Base-by-base conservation (phyloP, 2,113 vertebrate genomes). In the Uria aalge region DNA sequence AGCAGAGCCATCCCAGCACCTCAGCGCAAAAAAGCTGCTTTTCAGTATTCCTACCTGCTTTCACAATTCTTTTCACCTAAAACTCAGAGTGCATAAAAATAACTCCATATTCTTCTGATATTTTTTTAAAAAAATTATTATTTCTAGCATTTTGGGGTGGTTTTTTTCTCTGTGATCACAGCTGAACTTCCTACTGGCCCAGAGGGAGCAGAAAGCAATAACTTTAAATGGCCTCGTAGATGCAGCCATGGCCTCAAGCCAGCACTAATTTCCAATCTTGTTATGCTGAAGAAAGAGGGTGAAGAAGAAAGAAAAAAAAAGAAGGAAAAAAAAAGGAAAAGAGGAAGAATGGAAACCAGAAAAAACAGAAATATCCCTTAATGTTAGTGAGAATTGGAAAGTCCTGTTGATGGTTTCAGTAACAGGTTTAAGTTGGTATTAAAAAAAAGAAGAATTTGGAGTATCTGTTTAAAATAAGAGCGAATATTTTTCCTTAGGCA, bases 401-500 rank as follows among this genome's bases (percentile, higher is more conserved):
- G 92, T 88, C 89, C 60, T 97, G 88, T 72, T 96, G 83, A 88
- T 95, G 88, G 94, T 98, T 97, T 93, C 92, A 97, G 69, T 81
- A 86, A 91, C 92, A 98, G 86, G 83, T 96, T 97, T 97, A 92
- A 86, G 59, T 79, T 84, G 91, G 83, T 94, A n/a, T 74, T 92
- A 75, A 95, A 97, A 56, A 91, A 90, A 96, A 85, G 62, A 90
- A 94, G 79, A 97, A 97, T 98, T 97, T 94, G 90, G 92, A 95
- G 63, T 97, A 97, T 94, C 80, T 95, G 84, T 96, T 98, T 97
- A 96, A 97, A 98, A 97, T 87, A 92, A 97, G 96, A 90, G 80
- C 94, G 97, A 98, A 97, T 97, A 96, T 96, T 98, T 98, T 97
- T 89, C 83, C 95, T 96, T 73, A 92, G 85, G 97, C 94, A 97